Evolutionary conservation across 2,113 vertebrate genomes (phyloP), one percentile per base, ranked within the genome.

Genomic region (Oophaga pumilio): DNA sequence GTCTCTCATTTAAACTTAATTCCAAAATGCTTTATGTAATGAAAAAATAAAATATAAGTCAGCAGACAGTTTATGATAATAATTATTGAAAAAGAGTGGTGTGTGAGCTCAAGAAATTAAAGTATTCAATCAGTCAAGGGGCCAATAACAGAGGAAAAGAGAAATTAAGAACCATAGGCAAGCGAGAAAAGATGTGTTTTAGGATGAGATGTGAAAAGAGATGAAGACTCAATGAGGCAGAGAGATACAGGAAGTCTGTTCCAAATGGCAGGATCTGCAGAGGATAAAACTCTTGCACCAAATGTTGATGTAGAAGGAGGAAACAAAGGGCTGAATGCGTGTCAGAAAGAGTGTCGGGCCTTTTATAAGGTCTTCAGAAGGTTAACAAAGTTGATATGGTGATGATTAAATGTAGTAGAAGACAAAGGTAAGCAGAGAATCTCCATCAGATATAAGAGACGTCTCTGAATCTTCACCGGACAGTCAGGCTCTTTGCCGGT

Each of bases 121-220:
- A 88, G 87, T 73, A 84, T 88, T 88, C 87, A 88, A 84, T 88
- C 87, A 88, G 87, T 88, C 87, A 88, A 88, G 87, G 71, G 87
- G 87, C 80, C 87, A 84, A 88, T 88, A 88, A 88, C 81, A 88
- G 87, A 84, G 87, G 80, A 60, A 88, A 88, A 88, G 87, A 88
- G 87, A 88, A 87, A 88, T 88, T 88, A 88, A 88, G 80, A 88
- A 88, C 80, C 87, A 88, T 88, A 88, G 87, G 87, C 87, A 88
- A 88, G 87, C 69, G 87, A 88, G 80, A 88, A 88, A 87, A 88
- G 80, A 88, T 88, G 87, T 83, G 87, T 88, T 88, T 88, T 84
- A 83, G 87, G 87, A 88, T 88, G 87, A 88, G 87, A 88, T 88
- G 87, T 84, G 87, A 88, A 88, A 88, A 83, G 87, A 88, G 87